A percentile compares a stretch with the other conserved stretches of the same genome.
Evolutionary conservation across 2,888 invertebrate genomes (phyloP).

Genomic region (Cantharis lateralis): DNA sequence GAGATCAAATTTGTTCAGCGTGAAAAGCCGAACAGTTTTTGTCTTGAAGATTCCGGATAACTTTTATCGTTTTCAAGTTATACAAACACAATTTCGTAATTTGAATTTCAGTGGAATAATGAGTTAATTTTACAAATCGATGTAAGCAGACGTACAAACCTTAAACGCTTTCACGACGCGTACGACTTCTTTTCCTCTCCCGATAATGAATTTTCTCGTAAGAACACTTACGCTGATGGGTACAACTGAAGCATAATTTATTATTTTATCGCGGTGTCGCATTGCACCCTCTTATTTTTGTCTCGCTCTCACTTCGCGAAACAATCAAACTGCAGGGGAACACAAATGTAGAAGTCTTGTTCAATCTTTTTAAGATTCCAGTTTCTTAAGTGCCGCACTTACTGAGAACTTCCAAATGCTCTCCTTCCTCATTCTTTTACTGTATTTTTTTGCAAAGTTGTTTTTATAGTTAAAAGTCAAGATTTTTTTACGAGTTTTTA

Average conservation of each 20-base stretch:
- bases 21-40: too few relatives aligned
- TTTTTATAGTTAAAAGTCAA: slow-evolving; percentile 29
- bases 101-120: background rate
- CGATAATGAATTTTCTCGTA: slow-evolving; percentile 26
- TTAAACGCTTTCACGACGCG: background rate
- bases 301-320: slow-evolving; percentile 36
- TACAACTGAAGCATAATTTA: slow-evolving; percentile 29
- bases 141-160: background rate
- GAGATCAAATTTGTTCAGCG: too few relatives aligned
- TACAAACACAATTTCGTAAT: background rate
- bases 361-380: slow-evolving; percentile 55
- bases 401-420: slow-evolving; percentile 27
- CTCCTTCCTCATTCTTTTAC: slow-evolving; percentile 2
- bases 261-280: slow-evolving; percentile 31
- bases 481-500: slow-evolving; percentile 34
- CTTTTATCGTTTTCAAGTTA: too few relatives aligned
- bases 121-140: background rate
- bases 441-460: slow-evolving; percentile 22
- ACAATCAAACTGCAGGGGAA: slow-evolving; percentile 49
- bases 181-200: slow-evolving; percentile 11
- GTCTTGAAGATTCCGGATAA: too few relatives aligned
- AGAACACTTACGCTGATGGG: slow-evolving; percentile 29
- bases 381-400: slow-evolving; percentile 40
- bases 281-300: slow-evolving; percentile 33
- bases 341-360: slow-evolving; percentile 58